phyloP scores from a whole-genome alignment of 30 jellyfish, hydroid and myxozoan species.

The Chironex yamaguchii region DNA sequence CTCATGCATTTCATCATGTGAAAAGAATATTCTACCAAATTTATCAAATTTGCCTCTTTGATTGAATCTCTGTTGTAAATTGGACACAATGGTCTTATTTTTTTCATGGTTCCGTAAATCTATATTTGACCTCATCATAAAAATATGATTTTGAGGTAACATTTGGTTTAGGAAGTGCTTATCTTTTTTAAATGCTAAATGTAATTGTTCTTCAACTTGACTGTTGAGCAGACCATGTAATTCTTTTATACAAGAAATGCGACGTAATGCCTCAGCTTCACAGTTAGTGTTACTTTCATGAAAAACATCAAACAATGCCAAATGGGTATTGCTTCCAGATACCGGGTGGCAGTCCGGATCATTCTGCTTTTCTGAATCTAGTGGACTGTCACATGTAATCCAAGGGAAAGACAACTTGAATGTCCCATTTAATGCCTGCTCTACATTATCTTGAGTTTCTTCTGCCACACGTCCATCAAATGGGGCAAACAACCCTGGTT shows the following conservation, averaged over 20 bases:
- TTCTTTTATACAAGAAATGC: slow-evolving; percentile 17
- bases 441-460: slow-evolving; percentile 8
- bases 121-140: slow-evolving; percentile 11
- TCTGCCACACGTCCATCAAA: slow-evolving; percentile 49
- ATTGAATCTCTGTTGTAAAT: neutral
- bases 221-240: slow-evolving; percentile 36
- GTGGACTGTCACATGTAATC: neutral
- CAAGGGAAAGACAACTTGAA: slow-evolving; percentile 38
- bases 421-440: neutral
- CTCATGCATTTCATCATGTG: neutral
- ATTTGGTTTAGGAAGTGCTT: slow-evolving; percentile 29
- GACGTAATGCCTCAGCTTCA: slow-evolving; percentile 34
- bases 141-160: slow-evolving; percentile 27
- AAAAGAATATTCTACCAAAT: neutral
- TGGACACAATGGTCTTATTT: neutral
- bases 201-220: slow-evolving; percentile 51
- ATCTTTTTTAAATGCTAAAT: neutral
- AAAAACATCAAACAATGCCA: slow-evolving; percentile 26
- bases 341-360: slow-evolving; percentile 1
- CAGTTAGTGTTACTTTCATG: slow-evolving; percentile 43
- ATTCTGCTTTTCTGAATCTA: neutral
- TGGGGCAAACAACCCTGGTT: slow-evolving; percentile 22
- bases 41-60: neutral
- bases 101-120: neutral
- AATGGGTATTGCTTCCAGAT: slow-evolving; percentile 9